phyloP scores from a whole-genome alignment of 37 sponge, comb jelly and placozoan genomes.

The Chondrilla cf. caribensis region DNA sequence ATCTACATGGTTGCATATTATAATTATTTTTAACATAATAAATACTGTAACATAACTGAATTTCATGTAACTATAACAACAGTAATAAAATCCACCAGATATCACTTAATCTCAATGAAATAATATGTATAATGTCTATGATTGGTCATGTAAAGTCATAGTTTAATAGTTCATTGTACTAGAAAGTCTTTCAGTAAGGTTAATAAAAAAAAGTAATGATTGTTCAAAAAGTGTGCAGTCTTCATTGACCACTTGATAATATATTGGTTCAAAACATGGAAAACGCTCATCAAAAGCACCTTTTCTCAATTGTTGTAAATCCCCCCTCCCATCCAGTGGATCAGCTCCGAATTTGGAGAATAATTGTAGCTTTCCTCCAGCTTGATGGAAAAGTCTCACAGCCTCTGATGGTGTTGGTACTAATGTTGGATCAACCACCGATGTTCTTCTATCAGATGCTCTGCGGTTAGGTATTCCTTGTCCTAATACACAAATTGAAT shows the following conservation, averaged over 20 bases:
- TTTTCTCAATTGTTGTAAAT: not conserved
- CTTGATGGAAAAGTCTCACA: not conserved
- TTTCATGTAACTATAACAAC: too few relatives aligned
- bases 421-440: not conserved
- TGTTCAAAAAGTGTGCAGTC: not conserved
- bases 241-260: slow-evolving; percentile 4
- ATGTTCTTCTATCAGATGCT: not conserved
- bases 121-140: too few relatives aligned
- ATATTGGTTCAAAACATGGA: slow-evolving; percentile 26
- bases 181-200: not conserved
- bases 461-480: not conserved
- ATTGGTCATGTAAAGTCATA: slow-evolving; percentile 11
- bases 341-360: not conserved
- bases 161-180: not conserved
- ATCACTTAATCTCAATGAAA: too few relatives aligned
- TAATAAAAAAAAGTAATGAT: slow-evolving; percentile 20
- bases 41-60: too few relatives aligned
- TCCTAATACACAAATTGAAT: not conserved
- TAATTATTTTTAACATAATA: too few relatives aligned
- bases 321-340: not conserved
- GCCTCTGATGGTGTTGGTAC: not conserved
- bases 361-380: not conserved
- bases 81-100: too few relatives aligned
- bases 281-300: not conserved
- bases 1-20: too few relatives aligned